phyloP scores from a whole-genome alignment of 2,888 invertebrate genomes.

The Tipula unca region DNA sequence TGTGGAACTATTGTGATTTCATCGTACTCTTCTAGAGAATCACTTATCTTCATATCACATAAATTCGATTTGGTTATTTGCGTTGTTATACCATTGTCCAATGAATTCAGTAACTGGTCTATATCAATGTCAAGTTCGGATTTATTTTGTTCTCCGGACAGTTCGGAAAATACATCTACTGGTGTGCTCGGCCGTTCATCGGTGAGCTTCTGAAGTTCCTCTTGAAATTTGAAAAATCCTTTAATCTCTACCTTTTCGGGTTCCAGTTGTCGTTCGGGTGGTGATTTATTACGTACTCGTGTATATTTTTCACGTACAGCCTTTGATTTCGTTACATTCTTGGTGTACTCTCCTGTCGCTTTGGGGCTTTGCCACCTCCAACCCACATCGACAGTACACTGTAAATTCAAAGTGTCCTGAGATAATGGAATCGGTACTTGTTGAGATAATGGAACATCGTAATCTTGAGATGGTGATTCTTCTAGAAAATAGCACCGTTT shows the following conservation, averaged over 20 bases:
- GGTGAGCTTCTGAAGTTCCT: not conserved
- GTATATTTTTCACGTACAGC: not conserved
- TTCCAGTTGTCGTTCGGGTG: not conserved
- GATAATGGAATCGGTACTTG: not conserved
- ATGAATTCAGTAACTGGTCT: not conserved
- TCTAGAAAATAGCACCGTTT: not conserved
- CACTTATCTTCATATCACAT: not conserved
- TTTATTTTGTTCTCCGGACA: not conserved
- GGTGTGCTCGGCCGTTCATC: not conserved
- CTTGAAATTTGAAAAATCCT: not conserved
- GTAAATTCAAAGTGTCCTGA: not conserved
- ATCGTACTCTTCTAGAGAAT: not conserved
- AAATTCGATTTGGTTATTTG: not conserved
- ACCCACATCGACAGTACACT: not conserved
- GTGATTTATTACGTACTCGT: not conserved
- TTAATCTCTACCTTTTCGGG: not conserved
- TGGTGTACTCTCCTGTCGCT: not conserved
- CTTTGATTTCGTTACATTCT: not conserved
- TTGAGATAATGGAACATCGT: not conserved
- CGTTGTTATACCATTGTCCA: not conserved
- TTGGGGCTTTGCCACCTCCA: not conserved
- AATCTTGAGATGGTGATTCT: not conserved
- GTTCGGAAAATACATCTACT: not conserved
- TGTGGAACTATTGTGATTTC: not conserved
- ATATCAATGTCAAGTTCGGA: not conserved